A percentile compares a stretch with the other conserved stretches of the same genome.
Evolutionary conservation across 2,888 invertebrate species (phyloP).

Genomic region (Lordiphosa fenestrarum): DNA sequence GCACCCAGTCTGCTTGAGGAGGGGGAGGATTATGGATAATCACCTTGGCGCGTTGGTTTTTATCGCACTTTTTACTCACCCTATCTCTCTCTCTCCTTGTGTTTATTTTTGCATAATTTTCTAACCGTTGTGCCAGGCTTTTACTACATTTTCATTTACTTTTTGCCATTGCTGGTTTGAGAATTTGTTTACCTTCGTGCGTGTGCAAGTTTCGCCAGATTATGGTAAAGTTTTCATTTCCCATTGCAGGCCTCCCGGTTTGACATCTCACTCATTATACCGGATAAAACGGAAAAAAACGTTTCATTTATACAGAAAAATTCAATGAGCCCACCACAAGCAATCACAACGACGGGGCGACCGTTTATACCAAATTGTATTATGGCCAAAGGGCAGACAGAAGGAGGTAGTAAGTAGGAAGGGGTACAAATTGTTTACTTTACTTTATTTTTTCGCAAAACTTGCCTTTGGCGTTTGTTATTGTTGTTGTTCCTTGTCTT

Average conservation of each 20-base stretch:
- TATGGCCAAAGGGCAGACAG: constrained; percentile 39
- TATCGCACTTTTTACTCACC: constrained; percentile 55
- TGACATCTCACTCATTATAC: constrained; percentile 49
- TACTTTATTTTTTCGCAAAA: constrained; percentile 43
- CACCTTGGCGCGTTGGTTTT: constrained; percentile 59
- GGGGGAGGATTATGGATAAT: constrained; percentile 64
- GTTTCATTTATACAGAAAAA: constrained; percentile 40
- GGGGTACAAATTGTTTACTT: constrained; percentile 53
- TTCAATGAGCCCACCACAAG: constrained; percentile 32
- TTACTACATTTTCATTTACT: constrained; percentile 64
- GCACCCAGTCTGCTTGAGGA: constrained; percentile 15
- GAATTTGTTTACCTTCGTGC: constrained; percentile 64
- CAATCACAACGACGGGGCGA: constrained; percentile 24
- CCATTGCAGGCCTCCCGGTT: constrained; percentile 26
- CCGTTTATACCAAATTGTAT: constrained; percentile 61
- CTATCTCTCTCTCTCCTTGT: constrained; percentile 25
- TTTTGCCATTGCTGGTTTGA: constrained; percentile 11
- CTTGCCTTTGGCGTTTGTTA: constrained; percentile 26
- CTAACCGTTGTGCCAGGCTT: constrained; percentile 38
- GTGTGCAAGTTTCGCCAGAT: constrained; percentile 49
- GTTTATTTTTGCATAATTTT: constrained; percentile 71
- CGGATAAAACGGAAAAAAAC: constrained; percentile 32
- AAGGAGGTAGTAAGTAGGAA: constrained; percentile 3
- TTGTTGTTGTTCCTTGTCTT: constrained; percentile 23
- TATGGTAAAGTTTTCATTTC: constrained; percentile 35